phyloP scores from a whole-genome alignment of 2,888 invertebrate genomes.

The Scaeva pyrastri region DNA sequence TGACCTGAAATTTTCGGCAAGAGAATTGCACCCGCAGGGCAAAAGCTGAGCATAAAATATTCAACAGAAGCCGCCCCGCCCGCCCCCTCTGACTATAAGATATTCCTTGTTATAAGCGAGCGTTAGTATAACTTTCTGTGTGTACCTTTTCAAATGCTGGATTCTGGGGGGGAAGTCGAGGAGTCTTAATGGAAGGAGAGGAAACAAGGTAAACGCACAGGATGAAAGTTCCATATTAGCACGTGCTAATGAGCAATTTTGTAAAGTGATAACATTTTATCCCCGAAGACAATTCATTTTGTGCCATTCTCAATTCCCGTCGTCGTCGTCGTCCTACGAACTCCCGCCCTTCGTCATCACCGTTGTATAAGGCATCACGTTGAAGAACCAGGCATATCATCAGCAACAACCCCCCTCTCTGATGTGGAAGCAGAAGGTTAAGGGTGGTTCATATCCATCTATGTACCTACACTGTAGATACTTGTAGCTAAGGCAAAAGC shows the following conservation, averaged over 20 bases:
- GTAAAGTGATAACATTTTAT: conserved; percentile 77
- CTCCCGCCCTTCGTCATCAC: neutral
- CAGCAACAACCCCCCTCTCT: conserved; percentile 22
- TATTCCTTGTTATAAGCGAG: conserved; percentile 15
- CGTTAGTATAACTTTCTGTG: neutral
- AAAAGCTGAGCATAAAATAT: conserved; percentile 73
- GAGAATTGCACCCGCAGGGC: conserved; percentile 75
- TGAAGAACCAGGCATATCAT: neutral
- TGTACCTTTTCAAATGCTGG: conserved; percentile 18
- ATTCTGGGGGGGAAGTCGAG: too few species aligned
- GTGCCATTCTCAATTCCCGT: conserved; percentile 21
- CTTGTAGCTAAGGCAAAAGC: conserved; percentile 9
- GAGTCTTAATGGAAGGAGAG: neutral
- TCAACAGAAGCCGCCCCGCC: conserved; percentile 52
- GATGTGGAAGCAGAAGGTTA: conserved; percentile 16
- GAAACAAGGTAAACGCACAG: conserved; percentile 60
- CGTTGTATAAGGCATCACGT: neutral
- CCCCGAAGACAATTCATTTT: conserved; percentile 74
- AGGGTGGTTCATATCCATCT: conserved; percentile 40
- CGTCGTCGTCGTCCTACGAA: too few species aligned
- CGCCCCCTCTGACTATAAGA: too few species aligned
- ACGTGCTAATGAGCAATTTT: conserved; percentile 78
- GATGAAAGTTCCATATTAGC: conserved; percentile 76
- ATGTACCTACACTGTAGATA: neutral
- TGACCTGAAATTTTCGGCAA: conserved; percentile 73